A percentile compares a stretch with the other conserved stretches of the same genome.
phyloP scores from a whole-genome alignment of 2,797 vertebrate species.

The Argentina silus region DNA sequence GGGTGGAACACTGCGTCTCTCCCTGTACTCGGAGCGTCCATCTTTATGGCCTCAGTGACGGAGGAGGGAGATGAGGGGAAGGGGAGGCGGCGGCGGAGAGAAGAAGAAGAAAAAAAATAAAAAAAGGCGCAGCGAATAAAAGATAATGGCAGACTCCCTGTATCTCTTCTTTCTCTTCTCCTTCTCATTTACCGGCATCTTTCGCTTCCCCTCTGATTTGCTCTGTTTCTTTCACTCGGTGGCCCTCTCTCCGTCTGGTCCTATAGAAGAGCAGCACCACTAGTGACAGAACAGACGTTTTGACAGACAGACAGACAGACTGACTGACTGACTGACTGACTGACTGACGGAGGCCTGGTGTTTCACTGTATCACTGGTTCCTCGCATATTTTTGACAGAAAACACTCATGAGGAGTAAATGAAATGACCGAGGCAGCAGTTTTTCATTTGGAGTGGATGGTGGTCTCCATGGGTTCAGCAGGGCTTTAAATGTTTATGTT shows the following conservation, averaged over 20 bases:
- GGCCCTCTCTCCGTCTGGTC: neutral
- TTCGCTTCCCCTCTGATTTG: neutral
- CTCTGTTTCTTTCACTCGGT: neutral
- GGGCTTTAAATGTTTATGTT: constrained; percentile 28
- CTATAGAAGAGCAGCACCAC: neutral
- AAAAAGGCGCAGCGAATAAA: neutral
- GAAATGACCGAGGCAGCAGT: constrained; percentile 23
- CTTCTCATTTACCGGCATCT: constrained; percentile 32
- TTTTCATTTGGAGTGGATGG: neutral
- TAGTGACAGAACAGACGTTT: constrained; percentile 7
- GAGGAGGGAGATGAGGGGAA: constrained; percentile 38
- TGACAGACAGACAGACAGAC: neutral
- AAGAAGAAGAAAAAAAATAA: neutral
- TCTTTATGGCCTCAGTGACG: constrained; percentile 66
- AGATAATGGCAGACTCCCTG: constrained; percentile 14
- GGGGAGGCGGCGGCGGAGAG: constrained; percentile 1
- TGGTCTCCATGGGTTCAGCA: constrained; percentile 8
- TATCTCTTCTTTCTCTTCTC: constrained; percentile 33
- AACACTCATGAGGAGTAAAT: neutral
- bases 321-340: neutral
- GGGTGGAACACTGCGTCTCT: constrained; percentile 58
- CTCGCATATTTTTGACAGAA: neutral
- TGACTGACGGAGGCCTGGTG: constrained; percentile 29
- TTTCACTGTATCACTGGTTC: neutral
- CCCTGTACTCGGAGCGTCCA: constrained; percentile 68